phyloP scores from a whole-genome alignment of 2,113 vertebrate genomes.

The Corvus moneduloides region DNA sequence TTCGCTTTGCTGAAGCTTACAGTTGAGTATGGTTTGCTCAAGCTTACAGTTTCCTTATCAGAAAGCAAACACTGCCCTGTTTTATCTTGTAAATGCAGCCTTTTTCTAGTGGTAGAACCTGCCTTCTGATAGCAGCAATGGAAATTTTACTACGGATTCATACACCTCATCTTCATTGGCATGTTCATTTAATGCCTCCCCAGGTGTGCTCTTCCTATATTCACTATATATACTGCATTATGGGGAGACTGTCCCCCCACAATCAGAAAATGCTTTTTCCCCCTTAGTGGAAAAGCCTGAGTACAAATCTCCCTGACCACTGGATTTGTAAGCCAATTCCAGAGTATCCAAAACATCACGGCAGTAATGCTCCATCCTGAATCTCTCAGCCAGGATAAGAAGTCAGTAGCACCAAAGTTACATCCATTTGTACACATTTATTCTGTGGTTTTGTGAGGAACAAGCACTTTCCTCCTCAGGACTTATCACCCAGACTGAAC shows the following conservation, averaged over 20 bases:
- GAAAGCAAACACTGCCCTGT: neutral
- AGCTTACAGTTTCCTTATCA: neutral
- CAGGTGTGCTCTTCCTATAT: neutral
- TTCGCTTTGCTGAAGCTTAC: neutral
- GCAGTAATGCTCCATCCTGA: neutral
- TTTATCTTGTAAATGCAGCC: neutral
- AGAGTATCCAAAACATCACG: neutral
- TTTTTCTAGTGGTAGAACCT: neutral
- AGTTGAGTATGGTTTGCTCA: neutral
- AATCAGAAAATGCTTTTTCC: neutral
- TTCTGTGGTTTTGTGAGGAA: neutral
- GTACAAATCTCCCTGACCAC: neutral
- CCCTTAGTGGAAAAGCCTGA: neutral
- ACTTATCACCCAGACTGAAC: neutral
- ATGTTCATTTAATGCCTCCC: neutral
- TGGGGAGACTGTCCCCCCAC: neutral
- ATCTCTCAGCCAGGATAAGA: neutral
- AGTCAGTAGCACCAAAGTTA: neutral
- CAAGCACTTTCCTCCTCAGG: neutral
- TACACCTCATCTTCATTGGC: neutral
- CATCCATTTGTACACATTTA: neutral
- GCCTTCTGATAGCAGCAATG: neutral
- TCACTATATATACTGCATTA: neutral
- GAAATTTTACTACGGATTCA: neutral
- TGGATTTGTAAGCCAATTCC: neutral